These are phyloP conservation scores for Apis dorsata DNA, from an alignment of 1,140 invertebrate species.

Conservation along the genomic window DNA sequence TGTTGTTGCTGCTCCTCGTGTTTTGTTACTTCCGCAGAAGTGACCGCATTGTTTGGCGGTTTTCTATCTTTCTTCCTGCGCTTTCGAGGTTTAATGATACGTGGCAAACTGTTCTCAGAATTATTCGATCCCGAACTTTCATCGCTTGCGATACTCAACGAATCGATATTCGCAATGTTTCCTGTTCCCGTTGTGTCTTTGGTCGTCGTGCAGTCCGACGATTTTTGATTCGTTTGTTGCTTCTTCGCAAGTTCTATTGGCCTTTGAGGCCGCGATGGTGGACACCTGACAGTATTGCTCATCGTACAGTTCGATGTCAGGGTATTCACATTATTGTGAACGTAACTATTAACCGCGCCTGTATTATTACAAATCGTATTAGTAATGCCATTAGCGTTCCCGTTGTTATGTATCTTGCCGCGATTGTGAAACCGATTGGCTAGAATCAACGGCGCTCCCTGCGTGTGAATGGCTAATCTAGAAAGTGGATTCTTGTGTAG, in stretches of 20 bases:
- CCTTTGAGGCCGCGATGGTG: slow-evolving; percentile 58
- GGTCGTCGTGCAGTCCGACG: slow-evolving; percentile 38
- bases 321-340: slow-evolving; percentile 17
- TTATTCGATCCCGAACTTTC: slow-evolving; percentile 86
- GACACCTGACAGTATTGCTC: slow-evolving; percentile 43
- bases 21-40: slow-evolving; percentile 69
- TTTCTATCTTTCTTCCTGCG: slow-evolving; percentile 93
- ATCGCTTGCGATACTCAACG: slow-evolving; percentile 87
- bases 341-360: slow-evolving; percentile 22
- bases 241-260: slow-evolving; percentile 46
- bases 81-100: slow-evolving; percentile 93
- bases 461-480: slow-evolving; percentile 87
- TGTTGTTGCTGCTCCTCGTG: slow-evolving; percentile 74
- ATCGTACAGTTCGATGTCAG: slow-evolving; percentile 36
- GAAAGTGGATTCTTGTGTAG: slow-evolving; percentile 81
- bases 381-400: slow-evolving; percentile 40
- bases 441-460: slow-evolving; percentile 88
- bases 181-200: slow-evolving; percentile 54
- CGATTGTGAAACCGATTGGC: slow-evolving; percentile 80
- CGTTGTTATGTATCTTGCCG: slow-evolving; percentile 64
- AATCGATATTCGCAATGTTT: slow-evolving; percentile 81
- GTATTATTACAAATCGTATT: slow-evolving; percentile 18
- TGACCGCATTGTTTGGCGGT: slow-evolving; percentile 78
- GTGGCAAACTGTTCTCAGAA: slow-evolving; percentile 89
- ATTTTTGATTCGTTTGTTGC: slow-evolving; percentile 25